phyloP scores from a whole-genome alignment of 2,797 vertebrate genomes.

The Oophaga sylvatica region DNA sequence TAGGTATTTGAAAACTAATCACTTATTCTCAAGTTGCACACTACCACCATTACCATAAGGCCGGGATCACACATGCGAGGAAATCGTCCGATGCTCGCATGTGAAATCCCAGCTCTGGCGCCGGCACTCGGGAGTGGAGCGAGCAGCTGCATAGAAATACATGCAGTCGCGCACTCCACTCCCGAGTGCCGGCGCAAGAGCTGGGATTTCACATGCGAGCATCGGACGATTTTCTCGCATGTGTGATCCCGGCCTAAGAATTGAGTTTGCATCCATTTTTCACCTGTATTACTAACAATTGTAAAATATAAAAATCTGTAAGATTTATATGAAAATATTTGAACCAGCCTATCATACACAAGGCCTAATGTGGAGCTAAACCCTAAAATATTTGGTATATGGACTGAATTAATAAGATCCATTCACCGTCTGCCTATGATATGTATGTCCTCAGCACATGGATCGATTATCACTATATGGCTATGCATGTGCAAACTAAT shows the following conservation, averaged over 20 bases:
- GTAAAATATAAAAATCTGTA: constrained; percentile 45
- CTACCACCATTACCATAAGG: neutral
- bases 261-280: neutral
- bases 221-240: too few relatives aligned
- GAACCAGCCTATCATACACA: constrained; percentile 13
- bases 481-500: neutral
- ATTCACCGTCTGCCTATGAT: too few relatives aligned
- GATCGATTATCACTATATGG: neutral
- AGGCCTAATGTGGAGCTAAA: constrained; percentile 8
- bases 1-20: neutral
- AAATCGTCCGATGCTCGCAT: too few relatives aligned
- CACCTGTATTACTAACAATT: neutral
- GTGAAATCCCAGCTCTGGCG: too few relatives aligned
- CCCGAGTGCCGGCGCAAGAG: too few relatives aligned
- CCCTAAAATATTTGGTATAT: neutral
- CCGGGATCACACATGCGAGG: too few relatives aligned
- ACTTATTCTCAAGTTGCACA: neutral
- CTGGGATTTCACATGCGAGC: too few relatives aligned
- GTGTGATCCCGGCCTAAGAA: neutral
- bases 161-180: too few relatives aligned
- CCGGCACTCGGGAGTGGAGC: too few relatives aligned
- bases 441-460: neutral
- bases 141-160: too few relatives aligned
- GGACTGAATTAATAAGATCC: neutral
- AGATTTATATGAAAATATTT: constrained; percentile 19